A percentile compares a stretch with the other conserved stretches of the same genome.
These are phyloP conservation scores for Tachysurus vachellii DNA, from an alignment of 2,113 vertebrate species.

Conservation along the genomic window DNA sequence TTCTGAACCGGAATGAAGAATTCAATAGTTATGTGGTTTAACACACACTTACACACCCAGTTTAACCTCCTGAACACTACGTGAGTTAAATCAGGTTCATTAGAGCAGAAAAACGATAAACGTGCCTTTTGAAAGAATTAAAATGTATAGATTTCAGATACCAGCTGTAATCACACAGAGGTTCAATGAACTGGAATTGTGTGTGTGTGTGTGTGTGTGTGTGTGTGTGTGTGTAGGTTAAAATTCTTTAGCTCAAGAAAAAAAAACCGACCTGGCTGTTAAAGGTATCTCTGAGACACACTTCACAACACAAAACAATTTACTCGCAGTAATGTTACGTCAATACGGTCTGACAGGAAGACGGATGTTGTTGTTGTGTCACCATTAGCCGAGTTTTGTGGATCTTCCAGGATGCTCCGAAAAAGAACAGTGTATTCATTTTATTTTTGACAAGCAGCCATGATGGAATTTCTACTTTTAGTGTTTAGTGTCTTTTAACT, in stretches of 20 bases:
- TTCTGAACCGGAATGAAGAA: not conserved
- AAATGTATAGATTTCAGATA: conserved; percentile 10
- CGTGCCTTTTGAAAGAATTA: conserved; percentile 19
- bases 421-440: conserved; percentile 72
- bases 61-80: not conserved
- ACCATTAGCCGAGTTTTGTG: conserved; percentile 81
- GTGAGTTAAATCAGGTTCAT: conserved; percentile 5
- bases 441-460: conserved; percentile 64
- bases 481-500: not conserved
- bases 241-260: conserved; percentile 60
- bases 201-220: conserved; percentile 19
- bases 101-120: not conserved
- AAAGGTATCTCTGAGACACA: conserved; percentile 85
- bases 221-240: not conserved
- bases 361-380: conserved; percentile 96
- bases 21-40: not conserved
- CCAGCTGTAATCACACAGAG: not conserved
- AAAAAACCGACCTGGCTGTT: conserved; percentile 65
- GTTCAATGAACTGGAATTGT: conserved; percentile 1
- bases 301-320: conserved; percentile 94
- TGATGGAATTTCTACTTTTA: conserved; percentile 66
- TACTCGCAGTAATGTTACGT: conserved; percentile 87
- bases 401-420: conserved; percentile 69
- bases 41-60: not conserved
- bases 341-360: conserved; percentile 90